These are phyloP conservation scores for Caranx ignobilis DNA, from an alignment of 2,113 vertebrate species.

Conservation along the genomic window DNA sequence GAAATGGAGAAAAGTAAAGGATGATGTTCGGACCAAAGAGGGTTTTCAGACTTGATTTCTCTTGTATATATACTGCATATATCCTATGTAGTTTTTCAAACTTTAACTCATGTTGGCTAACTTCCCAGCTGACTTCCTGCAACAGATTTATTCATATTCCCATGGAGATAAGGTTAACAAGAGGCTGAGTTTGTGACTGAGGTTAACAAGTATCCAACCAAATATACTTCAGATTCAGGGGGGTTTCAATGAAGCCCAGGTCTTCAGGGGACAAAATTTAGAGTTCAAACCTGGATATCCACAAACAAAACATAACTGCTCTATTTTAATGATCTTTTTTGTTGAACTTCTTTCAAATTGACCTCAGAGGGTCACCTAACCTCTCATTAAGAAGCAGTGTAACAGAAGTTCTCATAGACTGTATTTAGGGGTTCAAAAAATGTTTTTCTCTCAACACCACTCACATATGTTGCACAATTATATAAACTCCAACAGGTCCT, in stretches of 20 bases:
- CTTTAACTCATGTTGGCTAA: constrained; percentile 33
- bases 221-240: neutral
- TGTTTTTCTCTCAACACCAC: neutral
- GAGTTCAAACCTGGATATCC: neutral
- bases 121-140: constrained; percentile 37
- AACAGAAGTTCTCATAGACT: neutral
- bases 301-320: neutral
- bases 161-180: neutral
- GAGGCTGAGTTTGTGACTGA: neutral
- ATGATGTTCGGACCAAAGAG: constrained; percentile 10
- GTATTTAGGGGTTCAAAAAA: too few relatives aligned
- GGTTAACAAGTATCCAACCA: neutral
- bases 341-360: neutral
- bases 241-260: neutral
- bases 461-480: neutral
- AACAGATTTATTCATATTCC: neutral
- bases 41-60: constrained; percentile 26
- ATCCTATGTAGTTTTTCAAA: constrained; percentile 15
- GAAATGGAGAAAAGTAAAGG: constrained; percentile 42
- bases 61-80: neutral
- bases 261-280: neutral
- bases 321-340: too few relatives aligned
- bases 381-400: neutral
- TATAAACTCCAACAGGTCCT: too few relatives aligned
- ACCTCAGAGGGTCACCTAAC: neutral